A percentile compares a stretch with the other conserved stretches of the same genome.
These are phyloP conservation scores for Torymus auratus DNA, from an alignment of 2,888 invertebrate species.

Conservation along the genomic window DNA sequence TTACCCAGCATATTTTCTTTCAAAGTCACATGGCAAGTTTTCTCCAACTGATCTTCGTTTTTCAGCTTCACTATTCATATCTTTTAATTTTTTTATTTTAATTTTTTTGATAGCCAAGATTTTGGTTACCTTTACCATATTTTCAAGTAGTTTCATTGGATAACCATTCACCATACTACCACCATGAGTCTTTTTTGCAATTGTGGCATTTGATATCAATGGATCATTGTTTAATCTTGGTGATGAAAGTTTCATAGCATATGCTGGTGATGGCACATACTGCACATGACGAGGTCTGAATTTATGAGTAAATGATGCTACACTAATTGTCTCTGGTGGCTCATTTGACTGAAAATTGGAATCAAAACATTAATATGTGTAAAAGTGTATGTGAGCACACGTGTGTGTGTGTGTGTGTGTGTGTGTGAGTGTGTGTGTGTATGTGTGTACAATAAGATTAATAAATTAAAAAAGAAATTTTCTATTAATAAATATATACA, in stretches of 20 bases:
- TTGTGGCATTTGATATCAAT: conserved; percentile 79
- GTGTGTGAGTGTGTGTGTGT: too few species aligned
- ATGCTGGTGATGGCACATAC: conserved; percentile 74
- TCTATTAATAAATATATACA: conserved; percentile 57
- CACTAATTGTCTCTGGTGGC: conserved; percentile 91
- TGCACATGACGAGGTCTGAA: conserved; percentile 85
- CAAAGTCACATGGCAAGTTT: conserved; percentile 90
- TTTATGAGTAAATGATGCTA: conserved; percentile 89
- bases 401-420: too few species aligned
- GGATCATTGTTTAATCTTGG: conserved; percentile 83
- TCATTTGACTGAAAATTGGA: conserved; percentile 84
- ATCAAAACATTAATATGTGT: too few species aligned
- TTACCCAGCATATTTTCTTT: conserved; percentile 91
- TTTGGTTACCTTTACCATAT: conserved; percentile 91
- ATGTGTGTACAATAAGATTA: too few species aligned
- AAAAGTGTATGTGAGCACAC: too few species aligned
- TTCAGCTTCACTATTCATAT: conserved; percentile 94
- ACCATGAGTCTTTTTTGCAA: conserved; percentile 73
- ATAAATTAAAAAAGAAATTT: conserved; percentile 2
- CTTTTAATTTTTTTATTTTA: conserved; percentile 87
- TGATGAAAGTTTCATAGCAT: conserved; percentile 71
- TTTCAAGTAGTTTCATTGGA: conserved; percentile 89
- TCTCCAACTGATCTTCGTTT: conserved; percentile 89
- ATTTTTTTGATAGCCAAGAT: conserved; percentile 89
- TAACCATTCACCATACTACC: conserved; percentile 87